phyloP scores from a whole-genome alignment of 2,113 vertebrate genomes.

The Pelusios castaneus region DNA sequence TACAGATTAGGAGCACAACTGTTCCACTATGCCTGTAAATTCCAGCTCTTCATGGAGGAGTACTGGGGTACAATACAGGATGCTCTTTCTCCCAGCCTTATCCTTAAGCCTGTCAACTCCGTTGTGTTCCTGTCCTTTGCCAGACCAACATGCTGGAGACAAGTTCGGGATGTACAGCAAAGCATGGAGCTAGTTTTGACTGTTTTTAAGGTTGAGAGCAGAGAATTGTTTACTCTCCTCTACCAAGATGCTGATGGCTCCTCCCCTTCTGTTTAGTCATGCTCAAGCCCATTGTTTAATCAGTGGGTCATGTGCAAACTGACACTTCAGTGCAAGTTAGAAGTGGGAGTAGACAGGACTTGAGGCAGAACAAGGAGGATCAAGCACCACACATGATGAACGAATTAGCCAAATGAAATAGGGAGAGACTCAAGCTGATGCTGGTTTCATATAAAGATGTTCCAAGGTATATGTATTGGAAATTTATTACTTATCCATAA shows the following conservation, averaged over 20 bases:
- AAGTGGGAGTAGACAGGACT: background rate
- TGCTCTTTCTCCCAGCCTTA: background rate
- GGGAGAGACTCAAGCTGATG: background rate
- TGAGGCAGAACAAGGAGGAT: background rate
- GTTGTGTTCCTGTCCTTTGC: background rate
- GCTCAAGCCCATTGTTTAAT: background rate
- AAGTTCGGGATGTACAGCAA: background rate
- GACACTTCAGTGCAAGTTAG: background rate
- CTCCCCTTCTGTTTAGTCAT: background rate
- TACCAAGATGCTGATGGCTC: background rate
- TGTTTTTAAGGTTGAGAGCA: background rate
- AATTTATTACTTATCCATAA: background rate
- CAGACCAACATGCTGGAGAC: background rate
- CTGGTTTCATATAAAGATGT: background rate
- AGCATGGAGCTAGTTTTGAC: background rate
- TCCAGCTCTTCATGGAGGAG: background rate
- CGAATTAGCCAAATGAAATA: background rate
- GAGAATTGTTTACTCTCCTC: background rate
- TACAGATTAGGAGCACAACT: background rate
- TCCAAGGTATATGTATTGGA: background rate
- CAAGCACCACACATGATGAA: too few relatives aligned
- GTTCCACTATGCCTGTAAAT: constrained; percentile 1
- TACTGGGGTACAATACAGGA: background rate
- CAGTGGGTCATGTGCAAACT: background rate
- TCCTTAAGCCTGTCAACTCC: too few relatives aligned